Evolutionary conservation across 2,888 invertebrate species (phyloP), one percentile per base, ranked within the genome.

Genomic region (Didymodactylos carnosus): DNA sequence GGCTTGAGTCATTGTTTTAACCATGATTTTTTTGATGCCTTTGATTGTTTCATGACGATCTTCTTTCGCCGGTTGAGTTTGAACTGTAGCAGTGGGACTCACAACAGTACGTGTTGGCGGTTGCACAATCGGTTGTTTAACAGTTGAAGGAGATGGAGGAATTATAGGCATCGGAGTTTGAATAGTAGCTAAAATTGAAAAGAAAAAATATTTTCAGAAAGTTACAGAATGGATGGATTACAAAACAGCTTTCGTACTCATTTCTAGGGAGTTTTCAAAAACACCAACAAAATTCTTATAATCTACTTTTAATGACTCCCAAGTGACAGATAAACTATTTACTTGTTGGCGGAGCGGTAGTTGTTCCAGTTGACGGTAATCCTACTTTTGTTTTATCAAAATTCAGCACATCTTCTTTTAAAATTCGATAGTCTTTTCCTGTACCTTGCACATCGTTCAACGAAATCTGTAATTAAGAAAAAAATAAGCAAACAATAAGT

Each of bases 1-100:
- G 13, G 93, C 88, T 80, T 88, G 88, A 0, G 91, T 90, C 98
- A 99, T 99, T 0, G 92, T 88, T 84, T 91, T 94, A 75, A 92
- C 88, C 98, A 99, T 99, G 4, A 90, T 90, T 83, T 90, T 92
- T 29, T 88, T 88, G 79, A 93, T 90, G 25, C 91, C 91, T 90
- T 70, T 41, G 49, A 71, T 51, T 43, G 75, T 40, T 62, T 74
- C 51, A 73, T 75, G 40, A 29, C 73, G 71, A 19, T 75, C 70
- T n/a, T n/a, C n/a, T n/a, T n/a, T n/a, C 16, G 46, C 27, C n/a
- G 14, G 46, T 46, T 49, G 41, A 70, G 27, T 73, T n/a, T 25
- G 23, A 49, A 69, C 46, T 35, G 39, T 5, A n/a, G 69, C 29
- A 10, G 71, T 75, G 19, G 8, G 41, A 2, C 69, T 46, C 8